Conservation (phyloP, 2,888 invertebrate species). For the Callyntrura guangdongensis region DNA sequence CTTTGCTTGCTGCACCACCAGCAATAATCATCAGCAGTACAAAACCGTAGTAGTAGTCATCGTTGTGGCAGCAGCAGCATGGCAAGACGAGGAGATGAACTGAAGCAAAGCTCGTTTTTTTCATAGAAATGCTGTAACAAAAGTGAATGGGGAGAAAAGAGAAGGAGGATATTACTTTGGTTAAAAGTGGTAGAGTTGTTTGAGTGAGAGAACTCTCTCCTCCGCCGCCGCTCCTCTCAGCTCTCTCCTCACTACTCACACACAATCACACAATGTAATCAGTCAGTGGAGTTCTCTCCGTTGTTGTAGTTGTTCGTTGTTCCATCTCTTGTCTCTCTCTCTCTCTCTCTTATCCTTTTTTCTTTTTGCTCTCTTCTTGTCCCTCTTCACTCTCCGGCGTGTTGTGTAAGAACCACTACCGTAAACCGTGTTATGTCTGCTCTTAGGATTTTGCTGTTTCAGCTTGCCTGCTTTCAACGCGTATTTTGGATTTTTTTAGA, state of each 20-base stretch:
- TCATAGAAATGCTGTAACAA: neutral
- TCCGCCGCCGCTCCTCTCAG: neutral
- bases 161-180: neutral
- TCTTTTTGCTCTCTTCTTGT: slow-evolving; percentile 13
- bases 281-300: slow-evolving; percentile 22
- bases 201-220: slow-evolving; percentile 25
- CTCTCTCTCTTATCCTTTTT: slow-evolving; percentile 2
- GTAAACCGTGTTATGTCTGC: neutral
- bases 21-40: neutral
- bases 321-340: neutral
- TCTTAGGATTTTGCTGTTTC: neutral
- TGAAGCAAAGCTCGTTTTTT: slow-evolving; percentile 16
- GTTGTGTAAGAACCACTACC: neutral
- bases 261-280: slow-evolving; percentile 28
- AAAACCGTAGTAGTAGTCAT: neutral
- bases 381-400: neutral
- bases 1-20: neutral
- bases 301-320: neutral
- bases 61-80: neutral
- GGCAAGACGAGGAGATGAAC: slow-evolving; percentile 1
- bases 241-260: neutral
- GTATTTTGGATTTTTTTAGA: slow-evolving; percentile 62
- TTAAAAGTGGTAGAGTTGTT: too few relatives aligned
- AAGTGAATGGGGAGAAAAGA: slow-evolving; percentile 23
- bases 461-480: slow-evolving; percentile 37